These are phyloP conservation scores for Athripsodes cinereus DNA, from an alignment of 2,888 invertebrate genomes.

Conservation along the genomic window DNA sequence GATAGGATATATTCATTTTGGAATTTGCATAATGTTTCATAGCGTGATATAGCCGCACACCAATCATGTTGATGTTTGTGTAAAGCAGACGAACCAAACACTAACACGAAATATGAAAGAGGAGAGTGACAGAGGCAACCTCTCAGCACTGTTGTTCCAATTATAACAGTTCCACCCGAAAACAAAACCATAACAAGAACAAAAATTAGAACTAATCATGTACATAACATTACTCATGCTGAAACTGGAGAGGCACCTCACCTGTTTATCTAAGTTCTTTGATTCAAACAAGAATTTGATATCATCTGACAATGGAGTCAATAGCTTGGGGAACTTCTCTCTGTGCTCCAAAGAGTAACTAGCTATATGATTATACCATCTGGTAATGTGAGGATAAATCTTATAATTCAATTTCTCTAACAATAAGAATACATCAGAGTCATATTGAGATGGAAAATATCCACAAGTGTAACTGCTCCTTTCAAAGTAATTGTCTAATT, in stretches of 20 bases:
- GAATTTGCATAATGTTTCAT: constrained; percentile 8
- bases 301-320: constrained; percentile 35
- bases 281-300: constrained; percentile 36
- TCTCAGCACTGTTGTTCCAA: constrained; percentile 27
- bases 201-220: constrained; percentile 25
- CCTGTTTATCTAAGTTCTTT: constrained; percentile 32
- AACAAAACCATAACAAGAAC: constrained; percentile 26
- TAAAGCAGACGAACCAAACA: background rate
- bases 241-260: constrained; percentile 27
- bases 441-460: constrained; percentile 49
- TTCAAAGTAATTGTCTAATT: constrained; percentile 43
- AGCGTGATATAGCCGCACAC: constrained; percentile 25
- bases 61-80: constrained; percentile 32
- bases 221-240: constrained; percentile 19
- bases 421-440: constrained; percentile 41
- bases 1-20: constrained; percentile 6
- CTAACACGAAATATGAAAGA: too few relatives aligned
- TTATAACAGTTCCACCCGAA: constrained; percentile 22
- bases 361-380: constrained; percentile 58
- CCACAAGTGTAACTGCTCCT: constrained; percentile 53
- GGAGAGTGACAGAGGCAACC: constrained; percentile 27
- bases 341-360: constrained; percentile 52
- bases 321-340: constrained; percentile 38
- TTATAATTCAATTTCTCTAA: constrained; percentile 36
- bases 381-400: constrained; percentile 45